A percentile compares a stretch with the other conserved stretches of the same genome.
phyloP scores from a whole-genome alignment of 2,888 invertebrate species.

The Cheilosia scutellata region DNA sequence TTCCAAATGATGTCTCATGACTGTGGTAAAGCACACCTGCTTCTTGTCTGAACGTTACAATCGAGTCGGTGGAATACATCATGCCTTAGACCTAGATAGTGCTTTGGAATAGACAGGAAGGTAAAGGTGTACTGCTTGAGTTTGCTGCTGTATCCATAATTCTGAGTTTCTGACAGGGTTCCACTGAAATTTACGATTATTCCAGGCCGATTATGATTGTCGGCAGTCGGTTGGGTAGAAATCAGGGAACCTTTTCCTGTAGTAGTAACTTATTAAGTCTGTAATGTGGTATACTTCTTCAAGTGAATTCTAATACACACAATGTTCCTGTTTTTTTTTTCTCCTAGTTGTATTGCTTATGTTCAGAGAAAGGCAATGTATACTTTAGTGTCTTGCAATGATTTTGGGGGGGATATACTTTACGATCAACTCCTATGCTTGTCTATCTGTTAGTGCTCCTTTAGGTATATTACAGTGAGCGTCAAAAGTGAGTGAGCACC shows the following conservation, averaged over 20 bases:
- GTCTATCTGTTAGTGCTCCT: no score
- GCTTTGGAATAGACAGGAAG: constrained; percentile 23
- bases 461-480: no score
- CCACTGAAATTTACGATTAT: constrained; percentile 64
- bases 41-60: constrained; percentile 59
- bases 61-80: constrained; percentile 54
- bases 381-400: not conserved
- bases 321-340: no score
- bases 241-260: constrained; percentile 42
- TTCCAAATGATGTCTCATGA: constrained; percentile 70
- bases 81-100: constrained; percentile 45
- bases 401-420: not conserved
- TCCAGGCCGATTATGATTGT: constrained; percentile 66
- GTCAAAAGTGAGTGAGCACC: no score
- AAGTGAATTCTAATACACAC: constrained; percentile 30
- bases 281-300: constrained; percentile 40
- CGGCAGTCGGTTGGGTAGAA: constrained; percentile 47
- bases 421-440: not conserved
- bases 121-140: constrained; percentile 43
- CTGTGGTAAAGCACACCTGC: constrained; percentile 73
- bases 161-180: constrained; percentile 29
- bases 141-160: constrained; percentile 50
- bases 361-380: constrained; percentile 1
- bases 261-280: constrained; percentile 34
- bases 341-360: constrained; percentile 1